phyloP scores from a whole-genome alignment of 2,113 vertebrate genomes.

The Nymphicus hollandicus region DNA sequence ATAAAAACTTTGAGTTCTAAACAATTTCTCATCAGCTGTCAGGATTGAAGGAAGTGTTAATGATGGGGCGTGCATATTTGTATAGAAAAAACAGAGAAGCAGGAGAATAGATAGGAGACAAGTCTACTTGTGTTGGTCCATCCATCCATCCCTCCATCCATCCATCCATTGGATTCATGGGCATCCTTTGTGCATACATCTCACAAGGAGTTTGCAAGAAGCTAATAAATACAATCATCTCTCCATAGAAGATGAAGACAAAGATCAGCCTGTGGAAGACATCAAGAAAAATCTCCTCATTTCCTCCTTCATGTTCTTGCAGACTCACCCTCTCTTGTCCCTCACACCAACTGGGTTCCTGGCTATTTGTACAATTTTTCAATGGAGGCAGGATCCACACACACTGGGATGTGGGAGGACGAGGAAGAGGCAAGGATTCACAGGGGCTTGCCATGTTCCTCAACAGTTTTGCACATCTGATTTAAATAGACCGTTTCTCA shows the following conservation, averaged over 20 bases:
- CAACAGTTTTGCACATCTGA: neutral
- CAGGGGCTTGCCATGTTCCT: neutral
- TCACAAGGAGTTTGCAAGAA: neutral
- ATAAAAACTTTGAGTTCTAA: conserved; percentile 18
- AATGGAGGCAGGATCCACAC: accelerated
- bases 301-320: neutral
- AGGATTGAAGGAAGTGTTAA: neutral
- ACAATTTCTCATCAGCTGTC: neutral
- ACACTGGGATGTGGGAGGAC: neutral
- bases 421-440: neutral
- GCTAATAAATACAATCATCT: neutral
- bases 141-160: neutral
- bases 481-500: neutral
- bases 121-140: neutral
- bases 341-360: neutral
- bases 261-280: neutral
- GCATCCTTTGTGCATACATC: neutral
- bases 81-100: neutral
- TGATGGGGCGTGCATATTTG: neutral
- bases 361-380: neutral
- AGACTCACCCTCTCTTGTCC: neutral
- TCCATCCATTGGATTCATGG: neutral
- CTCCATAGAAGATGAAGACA: neutral
- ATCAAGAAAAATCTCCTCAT: neutral
- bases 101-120: neutral